Evolutionary conservation across 2,797 vertebrate genomes (phyloP).

Genomic region (Pipistrellus pipistrellus): DNA sequence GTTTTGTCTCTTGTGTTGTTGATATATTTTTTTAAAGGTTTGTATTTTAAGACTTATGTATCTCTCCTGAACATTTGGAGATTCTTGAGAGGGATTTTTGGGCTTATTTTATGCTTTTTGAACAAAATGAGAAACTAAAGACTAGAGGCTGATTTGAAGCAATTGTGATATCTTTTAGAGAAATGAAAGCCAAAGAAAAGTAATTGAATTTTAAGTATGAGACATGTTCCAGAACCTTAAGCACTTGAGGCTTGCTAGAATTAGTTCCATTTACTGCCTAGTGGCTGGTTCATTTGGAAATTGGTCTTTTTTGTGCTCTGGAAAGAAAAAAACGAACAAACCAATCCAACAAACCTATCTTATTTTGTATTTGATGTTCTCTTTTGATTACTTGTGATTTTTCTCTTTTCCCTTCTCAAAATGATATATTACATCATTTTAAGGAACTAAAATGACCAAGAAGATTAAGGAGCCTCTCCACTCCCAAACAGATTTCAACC

Average conservation of each 20-base stretch:
- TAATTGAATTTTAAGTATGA: conserved; percentile 42
- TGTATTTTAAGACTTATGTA: conserved; percentile 17
- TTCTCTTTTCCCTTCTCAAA: not conserved
- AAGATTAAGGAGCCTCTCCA: not conserved
- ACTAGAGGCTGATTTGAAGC: not conserved
- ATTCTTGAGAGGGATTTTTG: not conserved
- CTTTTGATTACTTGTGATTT: conserved; percentile 34
- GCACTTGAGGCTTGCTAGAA: not conserved
- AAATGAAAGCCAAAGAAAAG: conserved; percentile 1
- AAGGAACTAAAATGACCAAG: conserved; percentile 38
- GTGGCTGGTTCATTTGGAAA: conserved; percentile 18
- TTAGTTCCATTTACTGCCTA: conserved; percentile 23
- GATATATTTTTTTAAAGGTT: not conserved
- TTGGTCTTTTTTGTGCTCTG: not conserved
- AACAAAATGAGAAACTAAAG: conserved; percentile 28
- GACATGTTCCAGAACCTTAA: not conserved
- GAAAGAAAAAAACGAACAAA: not conserved
- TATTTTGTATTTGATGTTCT: not conserved
- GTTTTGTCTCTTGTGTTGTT: not conserved
- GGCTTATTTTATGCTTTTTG: conserved; percentile 40
- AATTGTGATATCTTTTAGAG: not conserved
- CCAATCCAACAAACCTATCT: not conserved
- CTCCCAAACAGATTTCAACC: not conserved
- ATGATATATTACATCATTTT: conserved; percentile 14
- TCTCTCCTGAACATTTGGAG: conserved; percentile 25